phyloP scores from a whole-genome alignment of 2,888 invertebrate species.

The Crepidodera aurea region DNA sequence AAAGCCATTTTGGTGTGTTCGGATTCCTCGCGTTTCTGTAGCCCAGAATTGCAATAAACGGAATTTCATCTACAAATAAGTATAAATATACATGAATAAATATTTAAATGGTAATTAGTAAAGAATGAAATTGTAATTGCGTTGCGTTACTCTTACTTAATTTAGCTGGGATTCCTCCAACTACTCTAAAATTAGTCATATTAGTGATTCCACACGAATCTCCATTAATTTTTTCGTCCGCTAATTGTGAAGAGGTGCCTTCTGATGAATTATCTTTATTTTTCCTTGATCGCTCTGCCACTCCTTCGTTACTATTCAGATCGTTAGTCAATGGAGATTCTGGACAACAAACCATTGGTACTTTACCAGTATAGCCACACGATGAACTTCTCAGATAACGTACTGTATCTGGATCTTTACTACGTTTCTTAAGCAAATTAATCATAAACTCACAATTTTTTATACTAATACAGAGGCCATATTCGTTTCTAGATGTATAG shows the following conservation, averaged over 20 bases:
- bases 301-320: conserved; percentile 17
- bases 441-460: conserved; percentile 64
- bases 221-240: conserved; percentile 53
- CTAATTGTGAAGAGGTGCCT: conserved; percentile 5
- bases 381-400: conserved; percentile 68
- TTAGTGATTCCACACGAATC: conserved; percentile 72
- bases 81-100: not conserved
- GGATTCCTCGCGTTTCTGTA: conserved; percentile 65
- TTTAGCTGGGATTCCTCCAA: conserved; percentile 75
- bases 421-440: conserved; percentile 61
- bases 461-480: conserved; percentile 67
- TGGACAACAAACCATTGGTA: conserved; percentile 73
- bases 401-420: conserved; percentile 61
- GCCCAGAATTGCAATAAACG: conserved; percentile 81
- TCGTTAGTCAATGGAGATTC: conserved; percentile 27
- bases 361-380: conserved; percentile 73
- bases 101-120: no score
- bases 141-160: no score
- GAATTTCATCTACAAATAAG: conserved; percentile 72
- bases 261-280: conserved; percentile 15
- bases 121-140: no score
- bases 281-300: conserved; percentile 13
- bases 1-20: conserved; percentile 61
- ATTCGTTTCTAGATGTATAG: conserved; percentile 61
- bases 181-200: conserved; percentile 68